A percentile compares a stretch with the other conserved stretches of the same genome.
These are phyloP conservation scores for Drosophila sturtevanti DNA, from an alignment of 1,140 invertebrate genomes.

Conservation along the genomic window DNA sequence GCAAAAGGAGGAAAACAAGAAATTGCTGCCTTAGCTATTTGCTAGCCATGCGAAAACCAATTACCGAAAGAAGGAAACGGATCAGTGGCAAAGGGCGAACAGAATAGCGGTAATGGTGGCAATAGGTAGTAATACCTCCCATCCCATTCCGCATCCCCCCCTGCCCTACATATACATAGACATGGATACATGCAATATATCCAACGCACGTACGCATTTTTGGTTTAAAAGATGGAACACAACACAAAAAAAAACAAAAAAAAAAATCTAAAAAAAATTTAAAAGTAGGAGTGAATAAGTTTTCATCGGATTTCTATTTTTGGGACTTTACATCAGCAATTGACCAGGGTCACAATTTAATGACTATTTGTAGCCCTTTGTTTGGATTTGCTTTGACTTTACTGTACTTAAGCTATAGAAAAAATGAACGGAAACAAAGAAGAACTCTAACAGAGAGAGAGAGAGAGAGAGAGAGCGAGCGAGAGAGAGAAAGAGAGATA, in stretches of 20 bases:
- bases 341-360: conserved; percentile 8
- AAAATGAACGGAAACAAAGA: neutral
- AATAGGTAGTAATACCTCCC: neutral
- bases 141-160: neutral
- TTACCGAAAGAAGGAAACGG: conserved; percentile 26
- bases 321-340: neutral
- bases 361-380: conserved; percentile 16
- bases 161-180: neutral
- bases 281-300: neutral
- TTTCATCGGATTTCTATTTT: conserved; percentile 2
- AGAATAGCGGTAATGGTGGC: neutral
- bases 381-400: neutral
- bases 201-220: conserved; percentile 59
- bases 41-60: conserved; percentile 55
- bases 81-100: neutral
- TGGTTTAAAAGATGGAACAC: conserved; percentile 4
- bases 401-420: neutral
- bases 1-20: neutral
- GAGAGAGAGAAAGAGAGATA: neutral
- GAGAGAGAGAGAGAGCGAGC: neutral
- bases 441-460: neutral
- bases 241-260: neutral
- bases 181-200: too few species aligned
- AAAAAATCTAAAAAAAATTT: neutral
- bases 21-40: conserved; percentile 52